Evolutionary conservation across 2,113 vertebrate species (phyloP).

Genomic region (Seriola rivoliana): DNA sequence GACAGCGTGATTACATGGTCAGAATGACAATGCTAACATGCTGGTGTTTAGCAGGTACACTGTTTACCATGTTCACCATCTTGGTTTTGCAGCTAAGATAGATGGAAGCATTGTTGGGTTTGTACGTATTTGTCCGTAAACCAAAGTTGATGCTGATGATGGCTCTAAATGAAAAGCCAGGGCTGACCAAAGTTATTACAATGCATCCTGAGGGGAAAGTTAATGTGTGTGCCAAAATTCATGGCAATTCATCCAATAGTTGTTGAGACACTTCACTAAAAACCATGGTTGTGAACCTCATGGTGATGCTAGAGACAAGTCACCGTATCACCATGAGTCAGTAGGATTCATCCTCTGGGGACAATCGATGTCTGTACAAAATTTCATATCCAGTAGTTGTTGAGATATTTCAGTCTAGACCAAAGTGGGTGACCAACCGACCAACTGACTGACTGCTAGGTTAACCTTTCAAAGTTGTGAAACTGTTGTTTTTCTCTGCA

Average conservation of each 20-base stretch:
- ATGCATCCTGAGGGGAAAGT: neutral
- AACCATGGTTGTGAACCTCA: too few species aligned
- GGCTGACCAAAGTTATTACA: neutral
- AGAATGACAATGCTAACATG: neutral
- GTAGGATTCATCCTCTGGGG: neutral
- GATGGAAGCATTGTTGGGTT: neutral
- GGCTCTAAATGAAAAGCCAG: neutral
- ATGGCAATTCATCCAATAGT: neutral
- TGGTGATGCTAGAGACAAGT: neutral
- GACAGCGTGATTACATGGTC: neutral
- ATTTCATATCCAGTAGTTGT: neutral
- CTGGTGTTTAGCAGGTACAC: neutral
- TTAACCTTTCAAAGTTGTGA: slow-evolving; percentile 52
- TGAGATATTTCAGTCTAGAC: neutral
- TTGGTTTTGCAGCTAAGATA: neutral
- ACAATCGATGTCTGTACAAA: neutral
- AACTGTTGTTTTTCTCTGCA: slow-evolving; percentile 48
- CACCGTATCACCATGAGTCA: neutral
- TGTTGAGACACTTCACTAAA: neutral
- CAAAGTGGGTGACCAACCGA: neutral
- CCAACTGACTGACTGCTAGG: neutral
- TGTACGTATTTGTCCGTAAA: neutral
- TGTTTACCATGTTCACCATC: neutral
- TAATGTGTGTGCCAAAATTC: neutral
- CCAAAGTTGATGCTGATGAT: too few species aligned